Percentiles rank a stretch among this genome's conserved stretches.
Evolutionary conservation across 1,140 invertebrate species (phyloP).

Genomic region (Cyphomyrmex costatus): DNA sequence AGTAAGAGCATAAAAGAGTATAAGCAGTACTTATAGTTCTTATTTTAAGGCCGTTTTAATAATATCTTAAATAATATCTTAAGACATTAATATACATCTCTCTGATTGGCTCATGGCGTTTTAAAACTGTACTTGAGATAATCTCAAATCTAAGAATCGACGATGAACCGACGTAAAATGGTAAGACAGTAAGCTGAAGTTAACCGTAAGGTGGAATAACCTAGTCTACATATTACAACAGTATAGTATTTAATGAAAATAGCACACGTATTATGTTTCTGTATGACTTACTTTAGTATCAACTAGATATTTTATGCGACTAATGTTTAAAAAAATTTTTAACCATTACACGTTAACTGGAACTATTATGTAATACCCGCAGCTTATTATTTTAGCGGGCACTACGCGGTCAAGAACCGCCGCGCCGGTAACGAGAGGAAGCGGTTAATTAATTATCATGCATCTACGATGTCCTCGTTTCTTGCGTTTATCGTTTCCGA

Average conservation of each 20-base stretch:
- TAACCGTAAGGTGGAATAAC: too few species aligned
- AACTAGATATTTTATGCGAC: background rate
- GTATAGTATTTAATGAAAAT: background rate
- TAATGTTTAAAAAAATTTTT: background rate
- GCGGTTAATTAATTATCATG: conserved; percentile 71
- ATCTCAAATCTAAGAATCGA: too few species aligned
- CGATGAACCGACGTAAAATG: too few species aligned
- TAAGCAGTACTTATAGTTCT: too few species aligned
- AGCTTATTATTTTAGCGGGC: conserved; percentile 39
- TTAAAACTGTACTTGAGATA: too few species aligned
- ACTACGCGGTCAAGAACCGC: conserved; percentile 61
- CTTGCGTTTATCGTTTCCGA: conserved; percentile 48
- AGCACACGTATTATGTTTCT: background rate
- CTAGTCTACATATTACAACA: background rate
- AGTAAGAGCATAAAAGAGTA: too few species aligned
- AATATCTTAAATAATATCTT: too few species aligned
- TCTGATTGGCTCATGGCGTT: too few species aligned
- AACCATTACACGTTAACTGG: background rate
- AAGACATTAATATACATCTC: too few species aligned
- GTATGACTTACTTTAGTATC: conserved; percentile 3
- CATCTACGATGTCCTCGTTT: conserved; percentile 66
- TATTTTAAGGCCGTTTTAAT: too few species aligned
- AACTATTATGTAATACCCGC: conserved; percentile 8
- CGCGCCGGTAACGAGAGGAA: conserved; percentile 68
- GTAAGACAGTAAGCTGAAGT: too few species aligned